Base-by-base conservation (phyloP, 2,888 invertebrate species). In the Notodonta dromedarius region DNA sequence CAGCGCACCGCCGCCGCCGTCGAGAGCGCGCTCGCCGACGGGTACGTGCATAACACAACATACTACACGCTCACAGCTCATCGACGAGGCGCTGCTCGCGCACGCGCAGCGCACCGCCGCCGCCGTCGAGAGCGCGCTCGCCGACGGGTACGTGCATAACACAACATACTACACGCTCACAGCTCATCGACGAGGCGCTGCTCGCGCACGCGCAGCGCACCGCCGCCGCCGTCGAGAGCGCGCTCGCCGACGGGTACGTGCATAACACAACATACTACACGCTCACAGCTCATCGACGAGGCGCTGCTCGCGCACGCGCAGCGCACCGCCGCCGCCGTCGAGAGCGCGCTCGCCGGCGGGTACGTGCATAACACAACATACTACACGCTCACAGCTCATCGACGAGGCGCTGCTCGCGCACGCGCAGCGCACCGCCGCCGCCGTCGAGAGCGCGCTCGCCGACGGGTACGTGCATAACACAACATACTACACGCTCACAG, bases 391-490 rank as follows among this genome's bases (percentile, higher is more conserved):
- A 24, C 24, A 71, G 14, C 8, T 73, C 60, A 32, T 83, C 5
- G 88, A 84, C 61, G 79, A 80, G 13, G 84, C 86, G 58, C 73
- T 88, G 53, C n/a, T n/a, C 6, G 83, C 83, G 64, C 89, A 88
- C 70, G 69, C 86, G 65, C 77, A 78, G 69, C 74, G 84, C 57
- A 88, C 89, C 62, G 70, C 81, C 56, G 81, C 82, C 57, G 87
- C 88, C 56, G 72, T 92, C 2, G 85, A 88, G 62, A 78, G 71
- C 48, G 91, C 92, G 2, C 81, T 92, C 35, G 65, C 82, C 2
- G 80, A 80, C 59, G 90, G 91, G 91, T 91, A 39, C 40, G 76
- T 62, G n/a, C n/a, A n/a, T n/a, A n/a, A n/a, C n/a, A n/a, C n/a
- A n/a, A n/a, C n/a, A n/a, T n/a, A n/a, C n/a, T n/a, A n/a, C n/a